Evolutionary conservation across 2,797 vertebrate species (phyloP).

Genomic region (Typhlichthys eigenmanni): DNA sequence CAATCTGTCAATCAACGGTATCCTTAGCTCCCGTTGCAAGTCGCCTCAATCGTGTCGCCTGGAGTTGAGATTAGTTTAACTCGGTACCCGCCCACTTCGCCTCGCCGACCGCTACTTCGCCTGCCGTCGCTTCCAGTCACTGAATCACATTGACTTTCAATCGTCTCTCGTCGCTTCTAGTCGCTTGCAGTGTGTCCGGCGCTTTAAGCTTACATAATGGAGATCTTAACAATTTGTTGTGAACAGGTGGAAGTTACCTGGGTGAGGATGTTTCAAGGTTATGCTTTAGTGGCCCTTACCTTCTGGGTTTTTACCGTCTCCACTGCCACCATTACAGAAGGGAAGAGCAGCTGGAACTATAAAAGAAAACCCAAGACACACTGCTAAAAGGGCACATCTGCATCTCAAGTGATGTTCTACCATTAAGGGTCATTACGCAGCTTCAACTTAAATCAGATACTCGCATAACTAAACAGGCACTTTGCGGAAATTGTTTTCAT

Average conservation of each 20-base stretch:
- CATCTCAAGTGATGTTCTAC: not conserved
- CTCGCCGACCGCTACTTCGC: too few relatives aligned
- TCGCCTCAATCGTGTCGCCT: too few relatives aligned
- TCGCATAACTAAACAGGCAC: not conserved
- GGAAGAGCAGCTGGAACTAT: constrained; percentile 97
- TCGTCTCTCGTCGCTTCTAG: too few relatives aligned
- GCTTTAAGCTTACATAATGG: too few relatives aligned
- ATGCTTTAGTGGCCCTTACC: constrained; percentile 65
- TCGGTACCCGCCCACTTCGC: too few relatives aligned
- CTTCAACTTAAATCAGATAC: not conserved
- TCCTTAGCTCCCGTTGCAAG: too few relatives aligned
- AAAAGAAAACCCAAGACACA: constrained; percentile 2
- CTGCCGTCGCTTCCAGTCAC: too few relatives aligned
- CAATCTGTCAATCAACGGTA: too few relatives aligned
- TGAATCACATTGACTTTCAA: too few relatives aligned
- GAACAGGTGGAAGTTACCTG: not conserved
- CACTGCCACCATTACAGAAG: constrained; percentile 95
- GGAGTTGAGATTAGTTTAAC: too few relatives aligned
- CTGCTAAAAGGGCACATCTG: not conserved
- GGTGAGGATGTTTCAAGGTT: not conserved
- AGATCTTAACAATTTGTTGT: not conserved
- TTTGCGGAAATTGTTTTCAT: not conserved
- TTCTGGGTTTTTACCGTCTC: constrained; percentile 96
- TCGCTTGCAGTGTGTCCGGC: too few relatives aligned
- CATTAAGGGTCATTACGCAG: not conserved